Evolutionary conservation across 2,888 invertebrate genomes (phyloP).

Genomic region (Ichneumon xanthorius): DNA sequence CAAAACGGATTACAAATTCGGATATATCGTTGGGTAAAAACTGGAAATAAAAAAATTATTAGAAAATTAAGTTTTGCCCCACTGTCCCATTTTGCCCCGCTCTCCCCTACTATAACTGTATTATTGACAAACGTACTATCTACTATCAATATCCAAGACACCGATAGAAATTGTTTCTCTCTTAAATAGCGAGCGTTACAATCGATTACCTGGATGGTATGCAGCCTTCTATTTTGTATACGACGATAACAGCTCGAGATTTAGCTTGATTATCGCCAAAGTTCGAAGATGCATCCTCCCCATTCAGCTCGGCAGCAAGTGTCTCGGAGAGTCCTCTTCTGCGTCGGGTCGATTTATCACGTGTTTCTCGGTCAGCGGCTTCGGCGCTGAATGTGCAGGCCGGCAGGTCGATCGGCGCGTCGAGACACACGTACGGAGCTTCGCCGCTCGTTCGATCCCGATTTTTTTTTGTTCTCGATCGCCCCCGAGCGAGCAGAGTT

Average conservation of each 20-base stretch:
- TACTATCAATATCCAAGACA: too few relatives aligned
- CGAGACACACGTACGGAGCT: slow-evolving; percentile 71
- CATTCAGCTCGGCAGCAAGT: not conserved
- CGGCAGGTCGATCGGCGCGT: slow-evolving; percentile 70
- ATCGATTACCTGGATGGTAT: slow-evolving; percentile 69
- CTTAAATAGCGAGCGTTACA: not conserved
- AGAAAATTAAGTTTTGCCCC: too few relatives aligned
- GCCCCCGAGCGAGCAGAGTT: slow-evolving; percentile 38
- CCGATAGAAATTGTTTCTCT: not conserved
- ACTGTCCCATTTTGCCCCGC: too few relatives aligned
- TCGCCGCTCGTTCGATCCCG: not conserved
- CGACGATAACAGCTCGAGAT: slow-evolving; percentile 44
- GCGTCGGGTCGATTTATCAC: not conserved
- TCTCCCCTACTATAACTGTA: too few relatives aligned
- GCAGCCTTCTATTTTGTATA: slow-evolving; percentile 72
- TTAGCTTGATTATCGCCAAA: not conserved
- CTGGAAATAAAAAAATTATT: too few relatives aligned
- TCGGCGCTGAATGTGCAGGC: slow-evolving; percentile 67
- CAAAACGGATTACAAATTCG: too few relatives aligned
- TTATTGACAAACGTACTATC: too few relatives aligned
- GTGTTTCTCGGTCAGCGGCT: not conserved
- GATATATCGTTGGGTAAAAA: too few relatives aligned
- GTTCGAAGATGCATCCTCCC: not conserved
- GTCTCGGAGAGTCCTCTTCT: slow-evolving; percentile 30
- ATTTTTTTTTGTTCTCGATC: slow-evolving; percentile 23